Evolutionary conservation across 2,113 vertebrate genomes (phyloP).

Genomic region (Callospermophilus lateralis): DNA sequence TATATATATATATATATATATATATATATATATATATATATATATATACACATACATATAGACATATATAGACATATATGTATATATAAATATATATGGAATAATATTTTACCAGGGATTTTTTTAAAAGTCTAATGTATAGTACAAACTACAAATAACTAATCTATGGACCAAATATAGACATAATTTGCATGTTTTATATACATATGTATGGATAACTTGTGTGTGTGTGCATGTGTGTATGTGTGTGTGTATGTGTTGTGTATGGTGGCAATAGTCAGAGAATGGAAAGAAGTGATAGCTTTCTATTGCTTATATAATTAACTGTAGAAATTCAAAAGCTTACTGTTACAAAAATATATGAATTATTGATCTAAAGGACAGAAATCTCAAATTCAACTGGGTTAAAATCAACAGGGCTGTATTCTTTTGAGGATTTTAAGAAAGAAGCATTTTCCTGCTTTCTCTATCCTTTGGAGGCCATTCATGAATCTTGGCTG

Average conservation of each 20-base stretch:
- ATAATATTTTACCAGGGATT: too few relatives aligned
- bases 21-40: too few relatives aligned
- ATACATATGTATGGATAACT: neutral
- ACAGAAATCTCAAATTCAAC: neutral
- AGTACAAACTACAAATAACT: neutral
- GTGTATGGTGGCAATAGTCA: neutral
- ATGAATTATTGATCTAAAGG: neutral
- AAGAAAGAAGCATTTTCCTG: neutral
- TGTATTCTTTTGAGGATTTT: neutral
- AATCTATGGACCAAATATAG: neutral
- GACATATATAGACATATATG: too few relatives aligned
- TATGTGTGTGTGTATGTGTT: neutral
- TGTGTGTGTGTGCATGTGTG: neutral
- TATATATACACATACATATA: accelerated
- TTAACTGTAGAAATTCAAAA: neutral
- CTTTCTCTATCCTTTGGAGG: neutral
- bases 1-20: too few relatives aligned
- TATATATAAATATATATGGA: too few relatives aligned
- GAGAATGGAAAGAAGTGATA: too few relatives aligned
- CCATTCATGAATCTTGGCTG: too few relatives aligned
- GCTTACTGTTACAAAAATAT: neutral
- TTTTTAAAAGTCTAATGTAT: neutral
- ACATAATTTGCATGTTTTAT: neutral
- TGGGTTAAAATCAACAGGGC: neutral
- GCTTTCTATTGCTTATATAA: neutral